Evolutionary conservation across 2,797 vertebrate species (phyloP).

Genomic region (Hoplostethus mediterraneus): DNA sequence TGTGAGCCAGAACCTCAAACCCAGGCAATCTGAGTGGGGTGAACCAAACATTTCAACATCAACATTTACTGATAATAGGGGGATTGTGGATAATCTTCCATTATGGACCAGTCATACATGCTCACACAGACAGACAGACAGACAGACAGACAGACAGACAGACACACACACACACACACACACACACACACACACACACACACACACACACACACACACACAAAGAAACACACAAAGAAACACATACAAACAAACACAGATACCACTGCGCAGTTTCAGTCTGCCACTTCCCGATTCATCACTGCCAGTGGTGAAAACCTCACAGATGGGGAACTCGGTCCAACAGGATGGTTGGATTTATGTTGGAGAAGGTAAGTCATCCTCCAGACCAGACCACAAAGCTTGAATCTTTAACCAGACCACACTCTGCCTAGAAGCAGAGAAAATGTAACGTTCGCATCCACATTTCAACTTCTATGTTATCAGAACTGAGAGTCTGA

Average conservation of each 20-base stretch:
- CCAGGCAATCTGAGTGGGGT: not conserved
- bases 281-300: not conserved
- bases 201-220: not conserved
- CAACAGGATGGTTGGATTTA: conserved; percentile 19
- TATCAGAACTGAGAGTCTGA: no score
- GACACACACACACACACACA: no score
- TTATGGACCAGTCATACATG: not conserved
- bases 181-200: not conserved
- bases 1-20: conserved; percentile 11
- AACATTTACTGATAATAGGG: no score
- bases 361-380: conserved; percentile 17
- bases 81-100: conserved; percentile 14
- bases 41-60: no score
- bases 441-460: not conserved
- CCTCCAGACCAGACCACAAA: conserved; percentile 5
- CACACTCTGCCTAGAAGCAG: no score
- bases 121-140: not conserved
- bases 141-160: no score
- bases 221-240: not conserved
- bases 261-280: conserved; percentile 3
- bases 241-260: not conserved
- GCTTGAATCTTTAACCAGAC: not conserved
- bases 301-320: not conserved
- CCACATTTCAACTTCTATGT: not conserved
- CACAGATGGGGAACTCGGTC: conserved; percentile 20